Evolutionary conservation across 2,113 vertebrate genomes (phyloP), one percentile per base, ranked within the genome.

Genomic region (Loxodonta africana): DNA sequence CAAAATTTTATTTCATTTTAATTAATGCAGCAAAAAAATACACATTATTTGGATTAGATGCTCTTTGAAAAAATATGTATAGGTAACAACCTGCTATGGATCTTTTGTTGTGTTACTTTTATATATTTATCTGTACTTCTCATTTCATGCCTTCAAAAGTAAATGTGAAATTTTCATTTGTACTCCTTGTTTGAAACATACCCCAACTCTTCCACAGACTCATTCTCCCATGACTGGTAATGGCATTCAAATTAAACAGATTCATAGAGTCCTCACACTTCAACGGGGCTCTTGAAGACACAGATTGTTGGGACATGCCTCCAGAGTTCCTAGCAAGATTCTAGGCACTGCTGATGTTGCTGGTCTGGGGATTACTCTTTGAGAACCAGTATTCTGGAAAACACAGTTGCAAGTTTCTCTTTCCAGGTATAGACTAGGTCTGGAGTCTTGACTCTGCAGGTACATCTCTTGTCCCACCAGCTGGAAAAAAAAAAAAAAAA

Each of bases 11-110:
- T n/a, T 60, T 28, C 57, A 48, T 69, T 57, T 93, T 80, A 73
- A 91, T 92, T 87, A 87, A 92, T 90, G 78, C 8, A 48, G 20
- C 23, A 93, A 73, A 88, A 91, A 44, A 76, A 91, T 57, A 74
- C 94, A 83, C 65, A 62, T 69, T 82, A 85, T 78, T 85, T 96
- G 57, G 3, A 78, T 44, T 69, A 88, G 73, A 77, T 90, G 15
- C 8, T 76, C 21, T 93, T 95, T 91, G 41, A 65, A 85, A 88
- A 60, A 94, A 77, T 37, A 48, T n/a, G 46, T 30, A 83, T 77
- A 84, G 33, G 69, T 83, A 57, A 7, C 2, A 88, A 73, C 62
- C 87, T 92, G 84, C 5, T 82, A n/a, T 78, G 90, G 20, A 67
- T 88, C 23, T 41, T 74, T 30, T 89, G 85, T 85, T 87, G 12